Percentiles rank a stretch among this genome's conserved stretches.
Conservation (phyloP, 2,113 vertebrate genomes). For the Leiothrix lutea region DNA sequence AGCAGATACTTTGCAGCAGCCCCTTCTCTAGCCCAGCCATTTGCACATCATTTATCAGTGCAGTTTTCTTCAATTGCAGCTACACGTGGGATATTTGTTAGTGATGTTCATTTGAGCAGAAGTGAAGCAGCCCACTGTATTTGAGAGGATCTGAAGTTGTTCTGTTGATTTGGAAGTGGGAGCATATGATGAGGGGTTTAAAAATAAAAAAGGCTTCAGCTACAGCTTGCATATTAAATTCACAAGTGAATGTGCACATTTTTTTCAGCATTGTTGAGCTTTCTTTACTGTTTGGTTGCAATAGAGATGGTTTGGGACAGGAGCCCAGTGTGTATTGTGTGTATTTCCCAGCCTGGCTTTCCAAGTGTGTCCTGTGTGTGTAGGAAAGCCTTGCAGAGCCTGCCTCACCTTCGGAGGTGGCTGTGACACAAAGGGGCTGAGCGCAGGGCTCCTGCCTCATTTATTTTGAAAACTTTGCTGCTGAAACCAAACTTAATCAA, state of each 20-base stretch:
- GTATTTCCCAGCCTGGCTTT: not conserved
- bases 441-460: not conserved
- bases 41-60: not conserved
- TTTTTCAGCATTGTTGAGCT: not conserved
- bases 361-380: not conserved
- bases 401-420: constrained; percentile 50
- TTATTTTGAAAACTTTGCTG: not conserved
- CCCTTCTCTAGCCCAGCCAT: not conserved
- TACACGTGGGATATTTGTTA: not conserved
- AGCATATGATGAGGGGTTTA: not conserved
- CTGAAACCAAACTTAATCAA: constrained; percentile 85
- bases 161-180: not conserved
- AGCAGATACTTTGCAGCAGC: not conserved
- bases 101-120: not conserved
- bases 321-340: not conserved
- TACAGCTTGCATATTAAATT: not conserved
- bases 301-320: not conserved
- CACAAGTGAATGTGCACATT: not conserved
- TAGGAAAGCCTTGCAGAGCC: not conserved
- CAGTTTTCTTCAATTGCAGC: not conserved
- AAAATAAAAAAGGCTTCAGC: not conserved
- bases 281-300: not conserved
- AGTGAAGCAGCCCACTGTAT: not conserved
- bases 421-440: constrained; percentile 54
- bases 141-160: not conserved